Evolutionary conservation across 2,888 invertebrate genomes (phyloP).

Genomic region (Dyspetes luteomarginatus): DNA sequence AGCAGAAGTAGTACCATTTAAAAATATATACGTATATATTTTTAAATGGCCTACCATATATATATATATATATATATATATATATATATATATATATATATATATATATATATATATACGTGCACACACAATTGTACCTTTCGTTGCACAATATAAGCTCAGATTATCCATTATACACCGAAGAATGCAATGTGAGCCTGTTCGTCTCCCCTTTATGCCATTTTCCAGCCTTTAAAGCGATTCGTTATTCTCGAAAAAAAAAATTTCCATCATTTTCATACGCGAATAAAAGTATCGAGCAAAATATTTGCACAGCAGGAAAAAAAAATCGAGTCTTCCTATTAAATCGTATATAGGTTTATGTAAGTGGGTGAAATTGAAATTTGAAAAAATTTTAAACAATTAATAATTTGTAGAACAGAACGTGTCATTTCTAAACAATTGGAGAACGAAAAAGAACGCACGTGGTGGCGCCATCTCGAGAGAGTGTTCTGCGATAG

Average conservation of each 20-base stretch:
- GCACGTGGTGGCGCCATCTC: not conserved
- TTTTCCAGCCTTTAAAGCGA: slow-evolving; percentile 33
- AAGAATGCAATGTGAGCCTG: slow-evolving; percentile 24
- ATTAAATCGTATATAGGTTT: no score
- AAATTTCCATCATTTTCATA: not conserved
- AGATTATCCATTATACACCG: slow-evolving; percentile 32
- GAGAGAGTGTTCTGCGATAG: not conserved
- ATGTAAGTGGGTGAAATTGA: not conserved
- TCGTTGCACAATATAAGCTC: slow-evolving; percentile 2
- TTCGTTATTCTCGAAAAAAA: not conserved
- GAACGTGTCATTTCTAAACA: no score
- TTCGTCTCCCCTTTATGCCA: slow-evolving; percentile 19
- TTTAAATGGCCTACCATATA: no score
- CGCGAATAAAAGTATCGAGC: no score
- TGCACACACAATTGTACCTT: not conserved
- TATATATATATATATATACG: not conserved
- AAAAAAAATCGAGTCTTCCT: no score
- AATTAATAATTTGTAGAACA: slow-evolving; percentile 40
- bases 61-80: no score
- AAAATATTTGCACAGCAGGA: no score
- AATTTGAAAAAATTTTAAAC: slow-evolving; percentile 6
- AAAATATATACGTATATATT: slow-evolving; percentile 23
- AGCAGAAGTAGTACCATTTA: slow-evolving; percentile 27
- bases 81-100: no score
- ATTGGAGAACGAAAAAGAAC: no score